phyloP scores from a whole-genome alignment of 2,797 vertebrate genomes.

The Yasuhikotakia modesta region DNA sequence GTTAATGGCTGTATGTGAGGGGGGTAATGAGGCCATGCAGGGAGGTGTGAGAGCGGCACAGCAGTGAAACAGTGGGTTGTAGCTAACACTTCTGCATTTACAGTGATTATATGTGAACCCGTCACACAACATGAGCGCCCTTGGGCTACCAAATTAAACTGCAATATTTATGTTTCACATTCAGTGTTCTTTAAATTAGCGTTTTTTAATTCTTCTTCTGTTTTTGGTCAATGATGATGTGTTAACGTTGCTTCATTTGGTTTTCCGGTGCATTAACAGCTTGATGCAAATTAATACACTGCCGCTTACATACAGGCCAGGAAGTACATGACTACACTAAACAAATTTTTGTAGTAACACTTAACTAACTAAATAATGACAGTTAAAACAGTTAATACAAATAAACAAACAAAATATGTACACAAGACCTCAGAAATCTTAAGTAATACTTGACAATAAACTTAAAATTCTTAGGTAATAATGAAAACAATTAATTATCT shows the following conservation, averaged over 20 bases:
- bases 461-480: not conserved
- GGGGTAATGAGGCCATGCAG: conserved; percentile 78
- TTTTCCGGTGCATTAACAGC: conserved; percentile 70
- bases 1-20: conserved; percentile 76
- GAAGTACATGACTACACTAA: not conserved
- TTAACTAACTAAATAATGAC: too few relatives aligned
- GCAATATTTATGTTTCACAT: conserved; percentile 80
- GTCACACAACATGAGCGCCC: conserved; percentile 78
- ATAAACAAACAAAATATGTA: not conserved
- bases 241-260: conserved; percentile 70
- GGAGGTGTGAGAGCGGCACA: conserved; percentile 65
- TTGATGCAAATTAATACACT: conserved; percentile 71
- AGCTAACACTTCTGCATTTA: conserved; percentile 47
- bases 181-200: conserved; percentile 61
- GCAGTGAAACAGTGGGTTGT: conserved; percentile 41
- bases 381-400: too few relatives aligned
- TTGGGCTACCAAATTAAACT: conserved; percentile 81
- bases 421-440: not conserved
- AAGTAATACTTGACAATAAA: not conserved
- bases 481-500: too few relatives aligned
- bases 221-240: conserved; percentile 55
- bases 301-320: conserved; percentile 54
- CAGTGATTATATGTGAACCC: conserved; percentile 82
- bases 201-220: conserved; percentile 49
- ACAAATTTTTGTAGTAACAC: too few relatives aligned